phyloP scores from a whole-genome alignment of 2,113 vertebrate species.

The Hiodon tergisus region DNA sequence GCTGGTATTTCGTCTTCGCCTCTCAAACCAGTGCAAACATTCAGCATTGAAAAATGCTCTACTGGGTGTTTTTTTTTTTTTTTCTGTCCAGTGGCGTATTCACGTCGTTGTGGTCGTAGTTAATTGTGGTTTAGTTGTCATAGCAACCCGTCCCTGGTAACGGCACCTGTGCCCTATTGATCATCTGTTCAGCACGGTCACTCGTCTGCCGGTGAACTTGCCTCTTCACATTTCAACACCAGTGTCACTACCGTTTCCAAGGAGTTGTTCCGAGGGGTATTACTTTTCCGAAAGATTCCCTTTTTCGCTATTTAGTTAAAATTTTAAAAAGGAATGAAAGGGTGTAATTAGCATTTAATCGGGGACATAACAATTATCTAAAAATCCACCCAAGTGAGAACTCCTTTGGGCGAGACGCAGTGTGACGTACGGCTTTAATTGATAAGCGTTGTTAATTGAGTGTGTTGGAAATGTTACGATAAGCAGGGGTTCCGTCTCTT shows the following conservation, averaged over 20 bases:
- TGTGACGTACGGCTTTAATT: conserved; percentile 37
- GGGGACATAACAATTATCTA: conserved; percentile 34
- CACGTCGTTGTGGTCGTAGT: neutral
- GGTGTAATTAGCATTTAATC: conserved; percentile 42
- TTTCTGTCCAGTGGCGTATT: neutral
- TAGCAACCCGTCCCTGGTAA: neutral
- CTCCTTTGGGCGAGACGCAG: conserved; percentile 31
- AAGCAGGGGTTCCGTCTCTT: conserved; percentile 26
- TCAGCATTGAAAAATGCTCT: no score
- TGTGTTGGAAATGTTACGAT: conserved; percentile 28
- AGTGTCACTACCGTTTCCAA: no score
- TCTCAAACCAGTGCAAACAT: no score
- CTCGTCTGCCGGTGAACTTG: neutral
- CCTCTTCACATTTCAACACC: neutral
- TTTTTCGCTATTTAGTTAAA: neutral
- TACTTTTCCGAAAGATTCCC: neutral
- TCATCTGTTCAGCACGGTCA: neutral
- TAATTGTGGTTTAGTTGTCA: neutral
- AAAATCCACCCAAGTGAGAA: conserved; percentile 33
- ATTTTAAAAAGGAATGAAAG: conserved; percentile 7
- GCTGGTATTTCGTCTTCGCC: no score
- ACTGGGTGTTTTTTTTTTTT: no score
- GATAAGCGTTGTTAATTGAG: conserved; percentile 40
- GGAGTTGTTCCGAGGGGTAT: no score
- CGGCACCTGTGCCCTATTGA: neutral